Percentiles rank a stretch among this genome's conserved stretches.
phyloP scores from a whole-genome alignment of 92 coral and sea anemone genomes.

The Nematostella vectensis region DNA sequence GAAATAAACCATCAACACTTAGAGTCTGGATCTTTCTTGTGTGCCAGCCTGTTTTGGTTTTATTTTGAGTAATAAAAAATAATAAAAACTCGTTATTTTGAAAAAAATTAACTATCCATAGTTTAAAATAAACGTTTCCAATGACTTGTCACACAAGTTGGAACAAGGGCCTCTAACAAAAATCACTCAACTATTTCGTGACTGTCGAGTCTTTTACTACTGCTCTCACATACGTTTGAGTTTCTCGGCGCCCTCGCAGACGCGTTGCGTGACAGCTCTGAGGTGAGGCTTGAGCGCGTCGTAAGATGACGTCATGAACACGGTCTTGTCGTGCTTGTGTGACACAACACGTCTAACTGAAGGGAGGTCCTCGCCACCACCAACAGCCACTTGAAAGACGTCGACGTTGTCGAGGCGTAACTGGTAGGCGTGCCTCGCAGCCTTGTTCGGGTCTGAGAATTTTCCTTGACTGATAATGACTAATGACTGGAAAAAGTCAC shows the following conservation, averaged over 20 bases:
- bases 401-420: slow-evolving; percentile 30
- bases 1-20: too few species aligned
- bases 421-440: slow-evolving; percentile 18
- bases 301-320: slow-evolving; percentile 52
- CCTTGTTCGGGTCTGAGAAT: slow-evolving; percentile 17
- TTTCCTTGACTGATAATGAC: slow-evolving; percentile 46
- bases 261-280: slow-evolving; percentile 26
- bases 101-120: too few species aligned
- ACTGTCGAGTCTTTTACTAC: too few species aligned
- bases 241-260: slow-evolving; percentile 48
- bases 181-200: too few species aligned
- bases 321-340: slow-evolving; percentile 47
- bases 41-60: too few species aligned
- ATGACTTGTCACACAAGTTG: too few species aligned
- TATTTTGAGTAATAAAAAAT: too few species aligned
- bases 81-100: too few species aligned
- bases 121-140: too few species aligned
- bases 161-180: too few species aligned
- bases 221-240: slow-evolving; percentile 17
- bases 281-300: slow-evolving; percentile 43
- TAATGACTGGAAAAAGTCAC: slow-evolving; percentile 19
- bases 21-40: too few species aligned
- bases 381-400: slow-evolving; percentile 37
- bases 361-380: slow-evolving; percentile 35
- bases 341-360: slow-evolving; percentile 39